phyloP scores from a whole-genome alignment of 2,888 invertebrate species.

The Dorcus hopei region DNA sequence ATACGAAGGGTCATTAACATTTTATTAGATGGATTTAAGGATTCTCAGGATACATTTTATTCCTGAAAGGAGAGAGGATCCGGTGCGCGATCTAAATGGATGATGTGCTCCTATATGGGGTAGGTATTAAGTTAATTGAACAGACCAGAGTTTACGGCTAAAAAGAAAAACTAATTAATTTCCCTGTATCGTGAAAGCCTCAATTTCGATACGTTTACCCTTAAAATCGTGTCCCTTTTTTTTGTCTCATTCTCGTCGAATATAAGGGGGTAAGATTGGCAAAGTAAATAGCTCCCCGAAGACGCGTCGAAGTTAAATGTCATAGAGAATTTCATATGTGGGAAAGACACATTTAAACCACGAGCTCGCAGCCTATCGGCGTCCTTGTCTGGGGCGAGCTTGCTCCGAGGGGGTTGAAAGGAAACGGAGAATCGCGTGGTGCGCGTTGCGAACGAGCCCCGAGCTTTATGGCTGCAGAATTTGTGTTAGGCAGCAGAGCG shows the following conservation, averaged over 20 bases:
- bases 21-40: slow-evolving; percentile 37
- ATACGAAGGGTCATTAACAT: slow-evolving; percentile 35
- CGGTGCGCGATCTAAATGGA: slow-evolving; percentile 3
- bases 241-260: slow-evolving; percentile 16
- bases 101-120: background rate
- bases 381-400: background rate
- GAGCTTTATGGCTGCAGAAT: slow-evolving; percentile 12
- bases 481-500: slow-evolving; percentile 20
- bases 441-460: no score
- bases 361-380: background rate
- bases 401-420: background rate
- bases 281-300: slow-evolving; percentile 45
- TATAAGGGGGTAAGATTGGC: slow-evolving; percentile 42
- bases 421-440: background rate
- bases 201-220: slow-evolving; percentile 45
- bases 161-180: no score
- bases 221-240: slow-evolving; percentile 38
- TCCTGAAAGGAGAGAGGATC: slow-evolving; percentile 6
- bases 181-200: no score
- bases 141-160: background rate
- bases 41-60: slow-evolving; percentile 25
- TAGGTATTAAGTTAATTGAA: slow-evolving; percentile 13
- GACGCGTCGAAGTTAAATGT: slow-evolving; percentile 48
- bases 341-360: slow-evolving; percentile 14
- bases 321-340: slow-evolving; percentile 41